phyloP scores from a whole-genome alignment of 2,113 vertebrate genomes.

The Petromus typicus region DNA sequence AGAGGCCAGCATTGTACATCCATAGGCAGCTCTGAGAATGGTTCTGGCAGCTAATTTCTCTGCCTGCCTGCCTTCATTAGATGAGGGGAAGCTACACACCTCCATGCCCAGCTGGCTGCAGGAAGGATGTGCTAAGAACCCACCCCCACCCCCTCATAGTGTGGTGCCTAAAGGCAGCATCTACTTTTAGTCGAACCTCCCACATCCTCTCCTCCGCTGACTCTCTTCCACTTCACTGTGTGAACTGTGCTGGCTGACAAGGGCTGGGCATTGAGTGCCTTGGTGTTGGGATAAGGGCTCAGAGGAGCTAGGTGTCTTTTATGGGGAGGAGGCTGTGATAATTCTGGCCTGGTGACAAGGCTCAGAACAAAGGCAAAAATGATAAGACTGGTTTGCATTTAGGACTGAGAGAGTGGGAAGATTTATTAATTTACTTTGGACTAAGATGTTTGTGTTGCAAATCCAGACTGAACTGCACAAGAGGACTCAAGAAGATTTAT shows the following conservation, averaged over 20 bases:
- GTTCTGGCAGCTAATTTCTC: constrained; percentile 62
- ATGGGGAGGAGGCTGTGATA: constrained; percentile 27
- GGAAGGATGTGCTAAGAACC: constrained; percentile 74
- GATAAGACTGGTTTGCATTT: constrained; percentile 46
- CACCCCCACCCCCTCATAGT: constrained; percentile 67
- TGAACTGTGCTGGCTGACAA: constrained; percentile 57
- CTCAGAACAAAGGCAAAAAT: constrained; percentile 61
- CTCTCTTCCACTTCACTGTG: constrained; percentile 58
- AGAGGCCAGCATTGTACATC: neutral
- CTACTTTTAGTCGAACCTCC: constrained; percentile 81
- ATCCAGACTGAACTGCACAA: constrained; percentile 36
- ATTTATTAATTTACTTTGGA: constrained; percentile 52
- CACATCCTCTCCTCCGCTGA: constrained; percentile 69
- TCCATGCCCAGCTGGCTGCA: constrained; percentile 70
- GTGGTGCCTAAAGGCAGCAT: constrained; percentile 74
- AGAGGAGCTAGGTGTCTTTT: neutral
- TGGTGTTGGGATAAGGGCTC: constrained; percentile 30
- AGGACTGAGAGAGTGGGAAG: neutral
- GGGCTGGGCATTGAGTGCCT: constrained; percentile 58
- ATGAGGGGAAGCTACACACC: constrained; percentile 50
- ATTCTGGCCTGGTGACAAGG: neutral
- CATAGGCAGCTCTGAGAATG: constrained; percentile 51
- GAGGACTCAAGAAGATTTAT: constrained; percentile 45
- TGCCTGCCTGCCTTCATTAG: constrained; percentile 68
- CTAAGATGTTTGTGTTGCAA: constrained; percentile 21